A percentile compares a stretch with the other conserved stretches of the same genome.
Conservation (phyloP, 2,888 invertebrate genomes). For the Drosophila robusta region DNA sequence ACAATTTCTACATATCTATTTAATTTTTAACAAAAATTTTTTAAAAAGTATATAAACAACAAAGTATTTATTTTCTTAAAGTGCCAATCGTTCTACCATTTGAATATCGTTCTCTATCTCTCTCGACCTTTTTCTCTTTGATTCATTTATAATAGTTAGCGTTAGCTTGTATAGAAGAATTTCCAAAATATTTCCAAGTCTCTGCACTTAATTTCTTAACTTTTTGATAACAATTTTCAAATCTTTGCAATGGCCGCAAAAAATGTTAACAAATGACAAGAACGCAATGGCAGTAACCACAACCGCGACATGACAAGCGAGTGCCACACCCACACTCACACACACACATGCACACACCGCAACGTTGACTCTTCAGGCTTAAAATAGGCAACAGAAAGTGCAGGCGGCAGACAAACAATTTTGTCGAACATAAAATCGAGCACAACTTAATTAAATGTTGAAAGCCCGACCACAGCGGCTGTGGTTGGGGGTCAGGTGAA, state of each 20-base stretch:
- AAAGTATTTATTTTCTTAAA: too few relatives aligned
- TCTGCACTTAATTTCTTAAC: slow-evolving; percentile 14
- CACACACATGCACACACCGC: slow-evolving; percentile 16
- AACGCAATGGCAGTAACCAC: slow-evolving; percentile 26
- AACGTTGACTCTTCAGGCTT: slow-evolving; percentile 47
- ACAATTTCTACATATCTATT: too few relatives aligned
- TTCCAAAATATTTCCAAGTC: slow-evolving; percentile 3
- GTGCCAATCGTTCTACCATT: too few relatives aligned
- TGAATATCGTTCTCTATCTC: too few relatives aligned
- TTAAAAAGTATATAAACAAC: too few relatives aligned
- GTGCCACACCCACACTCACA: slow-evolving; percentile 33
- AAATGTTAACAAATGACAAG: slow-evolving; percentile 40
- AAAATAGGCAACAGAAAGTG: slow-evolving; percentile 46
- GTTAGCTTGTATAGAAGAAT: not conserved
- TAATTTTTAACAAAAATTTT: too few relatives aligned
- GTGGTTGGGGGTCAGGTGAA: slow-evolving; percentile 35
- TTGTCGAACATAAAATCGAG: slow-evolving; percentile 78
- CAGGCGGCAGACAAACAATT: slow-evolving; percentile 66
- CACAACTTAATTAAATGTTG: slow-evolving; percentile 80
- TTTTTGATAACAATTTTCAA: slow-evolving; percentile 33
- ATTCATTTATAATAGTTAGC: not conserved
- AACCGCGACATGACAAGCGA: slow-evolving; percentile 48
- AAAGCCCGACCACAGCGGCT: slow-evolving; percentile 68
- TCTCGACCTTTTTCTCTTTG: not conserved
- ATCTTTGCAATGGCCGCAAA: slow-evolving; percentile 45